A percentile compares a stretch with the other conserved stretches of the same genome.
phyloP scores from a whole-genome alignment of 1,140 invertebrate species.

The Musca domestica region DNA sequence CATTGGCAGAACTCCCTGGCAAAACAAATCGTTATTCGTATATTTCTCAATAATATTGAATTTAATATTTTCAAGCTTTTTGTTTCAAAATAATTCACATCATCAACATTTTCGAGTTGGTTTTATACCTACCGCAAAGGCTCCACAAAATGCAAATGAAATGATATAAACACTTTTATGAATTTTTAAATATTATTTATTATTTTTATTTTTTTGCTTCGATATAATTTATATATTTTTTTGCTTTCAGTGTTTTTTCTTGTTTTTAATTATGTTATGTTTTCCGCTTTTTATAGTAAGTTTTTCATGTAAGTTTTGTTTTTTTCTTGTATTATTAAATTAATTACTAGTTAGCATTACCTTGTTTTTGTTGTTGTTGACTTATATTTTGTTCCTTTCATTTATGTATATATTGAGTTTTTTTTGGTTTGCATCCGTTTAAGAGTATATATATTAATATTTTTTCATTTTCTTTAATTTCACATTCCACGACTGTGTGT shows the following conservation, averaged over 20 bases:
- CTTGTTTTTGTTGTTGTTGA: slow-evolving; percentile 3
- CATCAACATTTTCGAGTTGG: background rate
- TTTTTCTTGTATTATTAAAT: slow-evolving; percentile 21
- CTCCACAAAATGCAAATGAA: background rate
- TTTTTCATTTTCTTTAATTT: too few relatives aligned
- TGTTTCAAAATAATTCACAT: too few relatives aligned
- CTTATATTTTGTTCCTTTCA: background rate
- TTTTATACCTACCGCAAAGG: too few relatives aligned
- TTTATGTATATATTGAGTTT: background rate
- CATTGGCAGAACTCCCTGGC: too few relatives aligned
- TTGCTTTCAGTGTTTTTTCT: slow-evolving; percentile 30
- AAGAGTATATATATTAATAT: too few relatives aligned
- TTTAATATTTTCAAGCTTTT: too few relatives aligned
- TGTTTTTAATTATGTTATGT: slow-evolving; percentile 11
- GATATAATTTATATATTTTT: slow-evolving; percentile 54
- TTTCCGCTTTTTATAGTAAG: background rate
- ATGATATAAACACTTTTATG: slow-evolving; percentile 22
- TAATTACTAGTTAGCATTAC: slow-evolving; percentile 24
- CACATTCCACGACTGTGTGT: too few relatives aligned
- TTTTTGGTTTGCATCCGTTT: too few relatives aligned
- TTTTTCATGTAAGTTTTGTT: slow-evolving; percentile 12
- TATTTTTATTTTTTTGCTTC: slow-evolving; percentile 47
- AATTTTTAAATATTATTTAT: slow-evolving; percentile 50
- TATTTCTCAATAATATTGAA: too few relatives aligned
- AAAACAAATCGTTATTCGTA: too few relatives aligned